Percentiles rank a stretch among this genome's conserved stretches.
Conservation (phyloP, 2,113 vertebrate genomes). For the Rhinolophus sinicus region DNA sequence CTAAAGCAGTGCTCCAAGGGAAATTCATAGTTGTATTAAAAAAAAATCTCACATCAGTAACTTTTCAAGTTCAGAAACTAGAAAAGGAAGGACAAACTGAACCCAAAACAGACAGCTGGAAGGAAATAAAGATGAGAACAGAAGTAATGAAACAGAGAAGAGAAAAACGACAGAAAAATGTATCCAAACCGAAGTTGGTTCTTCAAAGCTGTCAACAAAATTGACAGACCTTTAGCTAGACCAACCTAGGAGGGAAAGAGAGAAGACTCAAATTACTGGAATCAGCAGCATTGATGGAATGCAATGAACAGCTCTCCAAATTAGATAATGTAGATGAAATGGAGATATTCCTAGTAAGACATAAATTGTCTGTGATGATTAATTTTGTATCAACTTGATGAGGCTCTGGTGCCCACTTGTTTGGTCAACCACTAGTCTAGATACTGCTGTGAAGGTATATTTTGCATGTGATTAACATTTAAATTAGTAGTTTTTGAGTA, state of each 20-base stretch:
- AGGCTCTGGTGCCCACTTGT: neutral
- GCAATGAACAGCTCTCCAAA: too few relatives aligned
- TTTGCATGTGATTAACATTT: neutral
- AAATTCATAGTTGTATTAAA: neutral
- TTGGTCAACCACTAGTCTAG: neutral
- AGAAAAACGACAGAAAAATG: neutral
- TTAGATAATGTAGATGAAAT: neutral
- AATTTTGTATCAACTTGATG: neutral
- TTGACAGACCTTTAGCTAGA: neutral
- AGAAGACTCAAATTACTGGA: neutral
- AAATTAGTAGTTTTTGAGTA: neutral
- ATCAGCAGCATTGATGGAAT: neutral
- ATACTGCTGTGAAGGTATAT: neutral
- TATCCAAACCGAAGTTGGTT: neutral
- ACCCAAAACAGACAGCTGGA: neutral
- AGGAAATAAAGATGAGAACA: neutral
- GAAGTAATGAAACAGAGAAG: neutral
- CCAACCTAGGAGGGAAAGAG: neutral
- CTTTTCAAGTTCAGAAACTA: neutral
- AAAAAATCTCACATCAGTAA: too few relatives aligned
- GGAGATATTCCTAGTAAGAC: neutral
- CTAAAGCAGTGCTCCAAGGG: accelerated
- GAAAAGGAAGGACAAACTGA: neutral
- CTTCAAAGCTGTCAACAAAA: neutral
- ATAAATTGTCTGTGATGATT: neutral